These are phyloP conservation scores for Paralichthys olivaceus DNA, from an alignment of 2,113 vertebrate genomes.

Conservation along the genomic window DNA sequence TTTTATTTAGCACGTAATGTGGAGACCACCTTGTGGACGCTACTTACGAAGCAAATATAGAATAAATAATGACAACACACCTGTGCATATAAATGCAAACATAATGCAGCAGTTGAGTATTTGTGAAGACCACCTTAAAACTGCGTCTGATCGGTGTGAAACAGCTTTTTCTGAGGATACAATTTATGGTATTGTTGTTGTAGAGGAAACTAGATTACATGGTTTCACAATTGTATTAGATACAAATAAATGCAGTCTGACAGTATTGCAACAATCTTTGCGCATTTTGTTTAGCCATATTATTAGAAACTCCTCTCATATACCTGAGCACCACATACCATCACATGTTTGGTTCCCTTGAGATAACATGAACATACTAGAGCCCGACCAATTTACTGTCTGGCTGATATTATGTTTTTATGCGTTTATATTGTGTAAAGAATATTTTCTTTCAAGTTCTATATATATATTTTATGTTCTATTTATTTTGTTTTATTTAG, in stretches of 20 bases:
- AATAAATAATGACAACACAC: neutral
- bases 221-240: too few relatives aligned
- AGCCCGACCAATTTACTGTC: too few relatives aligned
- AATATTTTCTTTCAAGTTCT: too few relatives aligned
- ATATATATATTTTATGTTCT: too few relatives aligned
- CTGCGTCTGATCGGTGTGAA: neutral
- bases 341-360: slow-evolving; percentile 1
- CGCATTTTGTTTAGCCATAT: neutral
- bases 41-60: neutral
- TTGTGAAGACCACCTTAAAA: neutral
- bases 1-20: neutral
- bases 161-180: neutral
- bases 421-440: too few relatives aligned
- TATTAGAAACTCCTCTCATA: neutral
- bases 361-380: neutral
- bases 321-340: neutral
- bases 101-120: neutral
- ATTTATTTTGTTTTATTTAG: too few relatives aligned
- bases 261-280: neutral
- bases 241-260: too few relatives aligned
- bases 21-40: neutral
- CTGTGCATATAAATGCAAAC: neutral
- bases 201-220: neutral
- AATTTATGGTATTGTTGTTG: neutral
- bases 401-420: too few relatives aligned